Conservation (phyloP, 2,797 vertebrate species). For the Notoglanidium macrostoma region DNA sequence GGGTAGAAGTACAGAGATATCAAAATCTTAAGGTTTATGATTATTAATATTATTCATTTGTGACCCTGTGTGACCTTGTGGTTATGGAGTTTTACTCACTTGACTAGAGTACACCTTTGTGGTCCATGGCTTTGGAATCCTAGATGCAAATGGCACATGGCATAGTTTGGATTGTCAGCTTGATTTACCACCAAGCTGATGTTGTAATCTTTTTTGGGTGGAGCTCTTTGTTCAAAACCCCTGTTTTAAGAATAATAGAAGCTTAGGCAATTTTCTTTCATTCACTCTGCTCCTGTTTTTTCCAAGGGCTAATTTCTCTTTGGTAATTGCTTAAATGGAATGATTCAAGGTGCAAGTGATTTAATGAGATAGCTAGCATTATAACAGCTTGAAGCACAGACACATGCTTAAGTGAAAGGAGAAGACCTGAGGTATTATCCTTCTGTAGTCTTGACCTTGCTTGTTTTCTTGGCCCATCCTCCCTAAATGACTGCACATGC, state of each 20-base stretch:
- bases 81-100: conserved; percentile 3
- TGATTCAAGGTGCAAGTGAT: neutral
- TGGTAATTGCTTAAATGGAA: conserved; percentile 8
- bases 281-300: neutral
- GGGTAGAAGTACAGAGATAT: conserved; percentile 11
- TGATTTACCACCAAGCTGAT: neutral
- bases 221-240: neutral
- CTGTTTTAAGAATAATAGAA: conserved; percentile 16
- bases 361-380: conserved; percentile 54
- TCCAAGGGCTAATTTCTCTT: neutral
- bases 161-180: conserved; percentile 5
- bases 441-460: conserved; percentile 53
- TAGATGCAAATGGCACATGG: neutral
- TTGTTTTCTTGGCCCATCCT: conserved; percentile 65
- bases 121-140: neutral
- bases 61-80: neutral
- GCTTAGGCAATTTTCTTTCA: conserved; percentile 8
- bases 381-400: conserved; percentile 68
- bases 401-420: conserved; percentile 63
- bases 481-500: conserved; percentile 74
- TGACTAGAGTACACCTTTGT: neutral
- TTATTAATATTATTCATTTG: conserved; percentile 24
- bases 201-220: neutral
- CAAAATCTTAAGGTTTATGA: neutral
- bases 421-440: conserved; percentile 67